phyloP scores from a whole-genome alignment of 2,888 invertebrate species.

The Odontocerum albicorne region DNA sequence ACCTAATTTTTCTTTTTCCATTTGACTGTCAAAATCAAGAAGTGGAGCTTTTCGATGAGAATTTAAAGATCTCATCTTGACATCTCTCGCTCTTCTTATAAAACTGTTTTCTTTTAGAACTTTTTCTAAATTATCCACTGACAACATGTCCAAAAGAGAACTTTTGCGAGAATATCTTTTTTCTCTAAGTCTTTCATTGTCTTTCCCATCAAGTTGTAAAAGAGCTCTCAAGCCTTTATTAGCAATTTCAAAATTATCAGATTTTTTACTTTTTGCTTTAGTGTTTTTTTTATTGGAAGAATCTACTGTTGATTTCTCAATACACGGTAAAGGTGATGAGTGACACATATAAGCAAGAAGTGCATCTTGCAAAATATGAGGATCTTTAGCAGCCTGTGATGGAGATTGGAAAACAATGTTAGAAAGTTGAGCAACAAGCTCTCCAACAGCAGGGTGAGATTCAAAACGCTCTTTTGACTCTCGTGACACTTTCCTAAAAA shows the following conservation, averaged over 20 bases:
- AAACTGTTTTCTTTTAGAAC: neutral
- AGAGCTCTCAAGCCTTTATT: conserved; percentile 16
- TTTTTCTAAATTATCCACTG: conserved; percentile 8
- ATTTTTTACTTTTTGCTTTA: conserved; percentile 5
- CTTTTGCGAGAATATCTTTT: neutral
- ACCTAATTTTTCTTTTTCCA: conserved; percentile 54
- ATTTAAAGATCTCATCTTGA: conserved; percentile 50
- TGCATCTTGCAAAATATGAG: conserved; percentile 76
- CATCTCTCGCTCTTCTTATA: conserved; percentile 43
- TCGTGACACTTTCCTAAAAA: conserved; percentile 53
- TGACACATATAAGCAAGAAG: conserved; percentile 86
- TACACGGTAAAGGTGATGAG: conserved; percentile 77
- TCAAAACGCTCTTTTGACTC: conserved; percentile 67
- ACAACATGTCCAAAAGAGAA: conserved; percentile 11
- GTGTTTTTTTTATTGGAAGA: neutral
- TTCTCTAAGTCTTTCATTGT: neutral
- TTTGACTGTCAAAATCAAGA: conserved; percentile 55
- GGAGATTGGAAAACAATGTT: conserved; percentile 69
- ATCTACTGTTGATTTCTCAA: conserved; percentile 44
- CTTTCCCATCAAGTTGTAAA: conserved; percentile 1
- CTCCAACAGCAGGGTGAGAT: conserved; percentile 73
- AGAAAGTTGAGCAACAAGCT: conserved; percentile 67
- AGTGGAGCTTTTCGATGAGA: conserved; percentile 43
- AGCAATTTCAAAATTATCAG: conserved; percentile 12
- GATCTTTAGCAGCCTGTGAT: conserved; percentile 67